These are phyloP conservation scores for Heterotilapia buettikoferi DNA, from an alignment of 2,113 vertebrate species.

Conservation along the genomic window DNA sequence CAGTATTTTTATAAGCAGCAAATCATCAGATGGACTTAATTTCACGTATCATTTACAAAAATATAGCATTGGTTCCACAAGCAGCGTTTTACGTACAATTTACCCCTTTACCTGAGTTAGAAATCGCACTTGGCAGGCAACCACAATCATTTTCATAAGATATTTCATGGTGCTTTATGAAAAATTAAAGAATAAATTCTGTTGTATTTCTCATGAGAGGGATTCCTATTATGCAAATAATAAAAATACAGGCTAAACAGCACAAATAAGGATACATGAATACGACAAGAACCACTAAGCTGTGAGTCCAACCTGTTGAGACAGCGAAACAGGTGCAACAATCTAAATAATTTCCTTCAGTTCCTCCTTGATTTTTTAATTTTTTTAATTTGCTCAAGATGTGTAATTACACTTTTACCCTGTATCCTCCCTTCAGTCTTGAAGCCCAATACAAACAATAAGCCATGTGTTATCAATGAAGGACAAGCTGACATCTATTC, in stretches of 20 bases:
- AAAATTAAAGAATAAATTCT: background rate
- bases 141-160: background rate
- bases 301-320: background rate
- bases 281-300: conserved; percentile 55
- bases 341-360: background rate
- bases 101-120: background rate
- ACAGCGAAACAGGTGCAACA: background rate
- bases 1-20: background rate
- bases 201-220: background rate
- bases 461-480: background rate
- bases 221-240: background rate
- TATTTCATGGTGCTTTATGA: background rate
- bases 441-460: background rate
- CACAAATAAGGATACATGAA: conserved; percentile 30
- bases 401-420: background rate
- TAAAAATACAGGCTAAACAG: background rate
- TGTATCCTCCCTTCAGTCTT: background rate
- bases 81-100: background rate
- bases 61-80: conserved; percentile 5
- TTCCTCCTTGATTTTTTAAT: background rate
- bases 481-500: background rate
- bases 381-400: background rate
- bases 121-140: background rate
- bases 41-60: background rate
- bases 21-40: background rate